Evolutionary conservation across 2,113 vertebrate species (phyloP).

Genomic region (Dicaeum eximium): DNA sequence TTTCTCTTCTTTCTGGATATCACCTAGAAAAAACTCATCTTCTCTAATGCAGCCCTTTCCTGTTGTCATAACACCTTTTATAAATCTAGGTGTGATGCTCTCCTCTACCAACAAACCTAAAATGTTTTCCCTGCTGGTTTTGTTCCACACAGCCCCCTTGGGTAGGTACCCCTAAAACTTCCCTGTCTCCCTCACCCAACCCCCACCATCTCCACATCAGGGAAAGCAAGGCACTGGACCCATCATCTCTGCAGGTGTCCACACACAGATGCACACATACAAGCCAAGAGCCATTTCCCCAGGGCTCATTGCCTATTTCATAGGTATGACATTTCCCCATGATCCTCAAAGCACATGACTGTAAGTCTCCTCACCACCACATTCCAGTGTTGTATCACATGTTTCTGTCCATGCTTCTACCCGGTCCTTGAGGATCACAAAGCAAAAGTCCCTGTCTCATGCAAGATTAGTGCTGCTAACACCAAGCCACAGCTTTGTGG

Average conservation of each 20-base stretch:
- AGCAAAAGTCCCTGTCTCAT: not conserved
- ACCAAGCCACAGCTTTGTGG: not conserved
- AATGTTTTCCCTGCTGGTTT: not conserved
- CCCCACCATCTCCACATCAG: not conserved
- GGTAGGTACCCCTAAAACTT: not conserved
- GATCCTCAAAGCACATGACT: not conserved
- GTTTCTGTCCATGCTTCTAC: not conserved
- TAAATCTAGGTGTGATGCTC: fast-evolving
- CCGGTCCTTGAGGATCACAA: not conserved
- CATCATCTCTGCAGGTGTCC: not conserved
- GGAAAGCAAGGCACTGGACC: not conserved
- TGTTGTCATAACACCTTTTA: not conserved
- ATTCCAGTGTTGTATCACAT: not conserved
- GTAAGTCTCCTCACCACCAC: not conserved
- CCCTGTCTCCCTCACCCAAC: not conserved
- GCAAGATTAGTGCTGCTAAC: not conserved
- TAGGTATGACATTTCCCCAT: not conserved
- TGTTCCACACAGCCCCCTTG: not conserved
- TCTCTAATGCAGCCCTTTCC: not conserved
- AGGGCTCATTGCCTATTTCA: not conserved
- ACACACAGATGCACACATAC: not conserved
- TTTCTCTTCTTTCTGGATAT: not conserved
- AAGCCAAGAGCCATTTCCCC: not conserved
- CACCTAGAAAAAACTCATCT: not conserved
- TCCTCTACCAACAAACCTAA: not conserved